Percentiles rank a stretch among this genome's conserved stretches.
Conservation (phyloP, 2,797 vertebrate species). For the Sternarchorhynchus goeldii region DNA sequence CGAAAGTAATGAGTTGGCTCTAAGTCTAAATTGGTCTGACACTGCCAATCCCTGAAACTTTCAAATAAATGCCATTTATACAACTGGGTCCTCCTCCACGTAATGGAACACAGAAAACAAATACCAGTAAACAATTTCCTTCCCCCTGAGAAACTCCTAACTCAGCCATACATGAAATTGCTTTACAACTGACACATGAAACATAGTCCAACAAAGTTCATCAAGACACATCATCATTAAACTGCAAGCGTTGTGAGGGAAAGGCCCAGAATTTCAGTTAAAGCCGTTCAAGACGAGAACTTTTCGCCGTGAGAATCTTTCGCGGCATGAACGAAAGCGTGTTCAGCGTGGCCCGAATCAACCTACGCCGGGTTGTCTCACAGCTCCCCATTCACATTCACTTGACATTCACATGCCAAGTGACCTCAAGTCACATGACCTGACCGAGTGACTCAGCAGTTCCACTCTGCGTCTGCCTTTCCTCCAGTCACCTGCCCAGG, state of each 20-base stretch:
- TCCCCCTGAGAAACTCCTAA: conserved; percentile 23
- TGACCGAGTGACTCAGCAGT: conserved; percentile 48
- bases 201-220: conserved; percentile 5
- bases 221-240: conserved; percentile 23
- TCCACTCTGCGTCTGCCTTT: conserved; percentile 46
- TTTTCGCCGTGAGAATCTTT: not conserved
- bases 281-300: not conserved
- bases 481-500: conserved; percentile 28
- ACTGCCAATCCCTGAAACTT: conserved; percentile 13
- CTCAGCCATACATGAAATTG: conserved; percentile 45
- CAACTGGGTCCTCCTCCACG: conserved; percentile 16
- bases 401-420: conserved; percentile 35
- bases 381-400: not conserved
- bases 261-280: not conserved
- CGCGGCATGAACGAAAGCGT: not conserved
- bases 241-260: not conserved
- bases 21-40: conserved; percentile 31
- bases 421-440: conserved; percentile 26
- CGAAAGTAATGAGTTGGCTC: conserved; percentile 15
- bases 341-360: not conserved
- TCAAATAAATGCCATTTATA: conserved; percentile 34
- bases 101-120: conserved; percentile 35
- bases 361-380: too few relatives aligned
- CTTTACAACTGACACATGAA: conserved; percentile 37
- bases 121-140: conserved; percentile 39